Percentiles rank a stretch among this genome's conserved stretches.
Conservation (phyloP, 2,113 vertebrate species). For the Lophotis ruficrista region DNA sequence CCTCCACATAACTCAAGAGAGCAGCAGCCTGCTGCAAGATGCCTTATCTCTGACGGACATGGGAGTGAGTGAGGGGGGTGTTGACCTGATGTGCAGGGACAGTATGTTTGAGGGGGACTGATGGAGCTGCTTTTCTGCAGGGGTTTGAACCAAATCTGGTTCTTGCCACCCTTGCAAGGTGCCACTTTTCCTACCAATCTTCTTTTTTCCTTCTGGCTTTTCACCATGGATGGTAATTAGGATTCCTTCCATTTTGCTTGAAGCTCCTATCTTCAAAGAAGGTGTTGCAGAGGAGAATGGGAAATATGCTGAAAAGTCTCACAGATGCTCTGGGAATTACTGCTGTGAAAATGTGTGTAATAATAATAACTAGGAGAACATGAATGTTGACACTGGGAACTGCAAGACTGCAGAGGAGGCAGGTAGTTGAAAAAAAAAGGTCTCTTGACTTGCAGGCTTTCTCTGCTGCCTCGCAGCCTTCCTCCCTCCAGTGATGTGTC, state of each 20-base stretch:
- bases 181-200: not conserved
- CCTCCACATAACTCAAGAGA: not conserved
- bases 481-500: not conserved
- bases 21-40: not conserved
- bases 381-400: not conserved
- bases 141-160: not conserved
- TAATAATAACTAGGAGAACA: not conserved
- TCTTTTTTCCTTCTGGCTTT: not conserved
- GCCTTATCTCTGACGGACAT: not conserved
- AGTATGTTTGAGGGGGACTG: fast-evolving
- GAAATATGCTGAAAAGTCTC: not conserved
- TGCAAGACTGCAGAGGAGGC: not conserved
- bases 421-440: not conserved
- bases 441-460: not conserved
- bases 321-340: not conserved
- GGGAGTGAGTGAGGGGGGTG: not conserved
- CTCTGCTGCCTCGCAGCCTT: not conserved
- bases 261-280: not conserved
- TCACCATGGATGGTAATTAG: not conserved
- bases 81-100: not conserved
- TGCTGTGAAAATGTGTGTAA: not conserved
- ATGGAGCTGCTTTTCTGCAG: not conserved
- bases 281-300: not conserved
- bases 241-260: not conserved
- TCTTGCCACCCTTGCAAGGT: not conserved